Percentiles rank a stretch among this genome's conserved stretches.
phyloP scores from a whole-genome alignment of 2,888 invertebrate species.

The Lobophora halterata region DNA sequence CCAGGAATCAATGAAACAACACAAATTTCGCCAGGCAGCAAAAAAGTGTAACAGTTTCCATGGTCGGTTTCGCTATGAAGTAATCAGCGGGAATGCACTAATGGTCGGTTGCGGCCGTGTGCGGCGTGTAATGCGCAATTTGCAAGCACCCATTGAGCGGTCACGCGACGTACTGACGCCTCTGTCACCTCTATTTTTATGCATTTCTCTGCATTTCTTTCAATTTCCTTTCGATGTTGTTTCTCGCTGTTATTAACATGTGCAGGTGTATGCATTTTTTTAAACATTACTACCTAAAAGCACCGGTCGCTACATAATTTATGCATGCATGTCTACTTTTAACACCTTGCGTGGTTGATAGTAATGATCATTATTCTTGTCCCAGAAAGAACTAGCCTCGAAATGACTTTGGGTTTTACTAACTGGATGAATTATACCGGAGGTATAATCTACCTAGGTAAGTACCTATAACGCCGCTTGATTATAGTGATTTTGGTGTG shows the following conservation, averaged over 20 bases:
- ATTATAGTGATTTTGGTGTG: too few species aligned
- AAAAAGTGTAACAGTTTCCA: slow-evolving; percentile 66
- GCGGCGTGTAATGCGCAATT: slow-evolving; percentile 73
- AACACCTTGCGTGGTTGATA: too few species aligned
- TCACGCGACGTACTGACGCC: slow-evolving; percentile 60
- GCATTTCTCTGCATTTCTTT: slow-evolving; percentile 22
- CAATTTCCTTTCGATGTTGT: slow-evolving; percentile 16
- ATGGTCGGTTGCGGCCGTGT: slow-evolving; percentile 67
- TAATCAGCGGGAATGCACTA: slow-evolving; percentile 75
- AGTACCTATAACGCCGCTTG: too few species aligned
- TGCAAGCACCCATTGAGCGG: slow-evolving; percentile 60
- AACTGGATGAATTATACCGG: too few species aligned
- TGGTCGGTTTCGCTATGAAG: slow-evolving; percentile 69
- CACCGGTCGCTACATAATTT: too few species aligned
- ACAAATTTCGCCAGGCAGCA: slow-evolving; percentile 45
- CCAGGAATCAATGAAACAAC: slow-evolving; percentile 32
- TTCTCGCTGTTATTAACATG: slow-evolving; percentile 9
- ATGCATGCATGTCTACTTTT: too few species aligned
- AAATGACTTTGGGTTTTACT: too few species aligned
- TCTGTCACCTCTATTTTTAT: slow-evolving; percentile 24
- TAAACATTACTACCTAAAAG: too few species aligned
- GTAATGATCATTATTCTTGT: too few species aligned
- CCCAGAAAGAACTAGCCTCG: too few species aligned
- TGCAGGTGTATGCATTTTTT: background rate
- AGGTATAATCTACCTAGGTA: too few species aligned